Conservation (phyloP, 2,888 invertebrate species). For the Salticus scenicus region DNA sequence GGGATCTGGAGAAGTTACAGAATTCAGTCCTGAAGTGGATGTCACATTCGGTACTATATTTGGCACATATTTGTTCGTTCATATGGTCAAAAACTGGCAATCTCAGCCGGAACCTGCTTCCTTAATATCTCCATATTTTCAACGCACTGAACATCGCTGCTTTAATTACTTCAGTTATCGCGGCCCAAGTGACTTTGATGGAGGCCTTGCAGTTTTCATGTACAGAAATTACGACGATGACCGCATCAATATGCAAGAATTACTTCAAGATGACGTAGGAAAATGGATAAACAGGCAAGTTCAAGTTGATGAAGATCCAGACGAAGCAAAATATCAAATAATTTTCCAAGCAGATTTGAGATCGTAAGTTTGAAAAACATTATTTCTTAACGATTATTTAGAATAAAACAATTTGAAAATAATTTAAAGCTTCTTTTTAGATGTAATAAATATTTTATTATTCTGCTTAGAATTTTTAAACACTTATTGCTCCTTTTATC, state of each 20-base stretch:
- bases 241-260: not conserved
- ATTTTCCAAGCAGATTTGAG: constrained; percentile 45
- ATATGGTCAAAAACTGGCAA: constrained; percentile 15
- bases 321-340: constrained; percentile 50
- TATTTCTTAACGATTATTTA: too few species aligned
- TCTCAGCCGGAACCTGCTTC: constrained; percentile 24
- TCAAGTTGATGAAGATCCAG: not conserved
- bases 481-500: too few species aligned
- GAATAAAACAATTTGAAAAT: too few species aligned
- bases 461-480: too few species aligned
- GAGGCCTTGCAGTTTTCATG: constrained; percentile 10
- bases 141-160: constrained; percentile 20
- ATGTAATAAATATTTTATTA: too few species aligned
- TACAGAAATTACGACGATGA: constrained; percentile 25
- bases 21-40: constrained; percentile 49
- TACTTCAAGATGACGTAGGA: constrained; percentile 29
- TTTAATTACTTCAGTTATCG: constrained; percentile 65
- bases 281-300: constrained; percentile 60
- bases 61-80: constrained; percentile 64
- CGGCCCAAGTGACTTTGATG: constrained; percentile 52
- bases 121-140: constrained; percentile 64
- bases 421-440: too few species aligned
- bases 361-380: constrained; percentile 18
- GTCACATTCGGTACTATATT: constrained; percentile 57
- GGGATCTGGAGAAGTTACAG: constrained; percentile 54